phyloP scores from a whole-genome alignment of 2,113 vertebrate species.

The Malurus melanocephalus region DNA sequence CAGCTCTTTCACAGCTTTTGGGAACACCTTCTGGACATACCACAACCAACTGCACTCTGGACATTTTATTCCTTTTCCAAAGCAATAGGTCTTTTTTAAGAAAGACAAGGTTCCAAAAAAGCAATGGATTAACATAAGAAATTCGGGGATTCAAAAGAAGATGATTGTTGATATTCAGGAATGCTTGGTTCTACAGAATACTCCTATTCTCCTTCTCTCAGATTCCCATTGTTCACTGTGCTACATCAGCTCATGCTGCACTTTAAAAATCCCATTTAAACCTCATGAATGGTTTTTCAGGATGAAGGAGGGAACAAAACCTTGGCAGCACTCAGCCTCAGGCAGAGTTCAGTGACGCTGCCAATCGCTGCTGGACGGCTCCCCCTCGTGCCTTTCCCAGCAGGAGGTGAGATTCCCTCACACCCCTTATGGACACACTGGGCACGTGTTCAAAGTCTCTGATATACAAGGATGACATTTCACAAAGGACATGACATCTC shows the following conservation, averaged over 20 bases:
- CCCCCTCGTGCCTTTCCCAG: not conserved
- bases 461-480: not conserved
- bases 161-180: not conserved
- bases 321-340: not conserved
- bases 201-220: not conserved
- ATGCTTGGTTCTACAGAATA: not conserved
- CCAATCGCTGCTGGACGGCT: not conserved
- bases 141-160: not conserved
- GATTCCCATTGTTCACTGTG: not conserved
- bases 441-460: accelerated
- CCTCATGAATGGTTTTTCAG: not conserved
- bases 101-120: not conserved
- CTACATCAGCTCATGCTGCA: not conserved
- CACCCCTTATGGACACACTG: accelerated
- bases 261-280: not conserved
- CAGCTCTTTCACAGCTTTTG: not conserved
- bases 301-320: not conserved
- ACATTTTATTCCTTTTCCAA: not conserved
- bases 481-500: not conserved
- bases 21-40: not conserved
- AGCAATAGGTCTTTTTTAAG: not conserved
- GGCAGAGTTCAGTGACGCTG: accelerated
- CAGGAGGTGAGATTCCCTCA: not conserved
- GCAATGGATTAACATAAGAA: not conserved
- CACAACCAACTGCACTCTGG: not conserved